Evolutionary conservation across 1,140 invertebrate genomes (phyloP).

Genomic region (Drosophila orena): DNA sequence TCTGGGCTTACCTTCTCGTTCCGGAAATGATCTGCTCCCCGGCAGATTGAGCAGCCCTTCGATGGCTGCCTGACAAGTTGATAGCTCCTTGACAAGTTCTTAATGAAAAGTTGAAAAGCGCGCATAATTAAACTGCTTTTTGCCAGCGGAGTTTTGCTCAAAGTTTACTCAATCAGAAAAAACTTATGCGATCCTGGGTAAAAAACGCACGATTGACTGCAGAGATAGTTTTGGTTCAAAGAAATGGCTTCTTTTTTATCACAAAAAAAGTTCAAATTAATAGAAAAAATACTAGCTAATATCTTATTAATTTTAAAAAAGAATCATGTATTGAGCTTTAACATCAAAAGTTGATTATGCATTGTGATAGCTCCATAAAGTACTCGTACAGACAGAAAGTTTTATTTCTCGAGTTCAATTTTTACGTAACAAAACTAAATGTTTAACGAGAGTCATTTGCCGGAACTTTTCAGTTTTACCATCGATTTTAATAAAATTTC

Average conservation of each 20-base stretch:
- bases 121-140: conserved; percentile 52
- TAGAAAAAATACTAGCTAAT: too few relatives aligned
- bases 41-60: conserved; percentile 27
- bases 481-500: background rate
- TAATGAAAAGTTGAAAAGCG: conserved; percentile 47
- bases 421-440: background rate
- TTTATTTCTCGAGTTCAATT: too few relatives aligned
- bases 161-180: conserved; percentile 43
- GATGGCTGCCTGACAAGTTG: conserved; percentile 45
- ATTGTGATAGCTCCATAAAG: too few relatives aligned
- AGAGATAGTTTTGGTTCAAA: background rate
- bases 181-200: background rate
- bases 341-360: too few relatives aligned
- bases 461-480: background rate
- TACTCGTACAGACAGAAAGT: too few relatives aligned
- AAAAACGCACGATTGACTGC: too few relatives aligned
- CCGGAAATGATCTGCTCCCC: conserved; percentile 11
- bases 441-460: background rate
- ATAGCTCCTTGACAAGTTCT: conserved; percentile 52
- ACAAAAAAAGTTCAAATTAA: too few relatives aligned
- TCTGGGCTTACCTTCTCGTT: conserved; percentile 12
- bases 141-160: conserved; percentile 10
- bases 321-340: too few relatives aligned
- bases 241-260: background rate
- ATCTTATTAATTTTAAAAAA: too few relatives aligned